Conservation (phyloP, 2,888 invertebrate genomes). For the Perithous albicinctus region DNA sequence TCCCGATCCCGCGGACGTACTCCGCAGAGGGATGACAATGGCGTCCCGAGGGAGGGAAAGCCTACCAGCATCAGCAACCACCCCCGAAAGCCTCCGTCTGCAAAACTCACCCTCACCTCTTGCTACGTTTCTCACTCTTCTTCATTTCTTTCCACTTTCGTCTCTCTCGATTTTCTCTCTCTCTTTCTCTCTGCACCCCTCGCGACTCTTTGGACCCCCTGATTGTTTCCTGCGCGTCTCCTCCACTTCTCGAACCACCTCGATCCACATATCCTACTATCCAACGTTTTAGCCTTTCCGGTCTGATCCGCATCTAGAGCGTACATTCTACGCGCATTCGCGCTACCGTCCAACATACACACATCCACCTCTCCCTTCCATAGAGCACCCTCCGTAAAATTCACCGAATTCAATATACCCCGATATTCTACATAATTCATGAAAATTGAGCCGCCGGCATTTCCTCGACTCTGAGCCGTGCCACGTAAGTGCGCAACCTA, state of each 20-base stretch:
- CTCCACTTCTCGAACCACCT: constrained; percentile 74
- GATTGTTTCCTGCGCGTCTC: constrained; percentile 82
- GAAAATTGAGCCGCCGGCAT: constrained; percentile 83
- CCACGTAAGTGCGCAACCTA: constrained; percentile 54
- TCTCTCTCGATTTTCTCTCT: constrained; percentile 15
- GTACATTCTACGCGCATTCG: constrained; percentile 67
- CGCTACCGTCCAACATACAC: constrained; percentile 50
- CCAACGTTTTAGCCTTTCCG: constrained; percentile 48
- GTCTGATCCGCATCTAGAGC: constrained; percentile 64
- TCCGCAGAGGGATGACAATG: constrained; percentile 83
- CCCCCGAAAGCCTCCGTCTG: constrained; percentile 63
- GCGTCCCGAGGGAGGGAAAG: constrained; percentile 81
- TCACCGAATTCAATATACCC: constrained; percentile 82
- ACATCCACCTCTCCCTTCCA: constrained; percentile 67
- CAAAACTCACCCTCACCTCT: constrained; percentile 52
- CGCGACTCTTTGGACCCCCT: constrained; percentile 73
- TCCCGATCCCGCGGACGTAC: constrained; percentile 77
- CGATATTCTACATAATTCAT: constrained; percentile 84
- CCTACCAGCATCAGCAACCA: constrained; percentile 75
- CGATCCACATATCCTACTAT: constrained; percentile 65
- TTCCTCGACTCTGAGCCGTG: constrained; percentile 72
- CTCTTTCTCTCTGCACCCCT: constrained; percentile 26
- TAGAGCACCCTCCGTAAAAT: constrained; percentile 85
- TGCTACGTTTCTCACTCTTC: constrained; percentile 53
- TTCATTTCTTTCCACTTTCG: constrained; percentile 50